Percentiles rank a stretch among this genome's conserved stretches.
These are phyloP conservation scores for Atractosteus spatula DNA, from an alignment of 2,113 vertebrate species.

Conservation along the genomic window DNA sequence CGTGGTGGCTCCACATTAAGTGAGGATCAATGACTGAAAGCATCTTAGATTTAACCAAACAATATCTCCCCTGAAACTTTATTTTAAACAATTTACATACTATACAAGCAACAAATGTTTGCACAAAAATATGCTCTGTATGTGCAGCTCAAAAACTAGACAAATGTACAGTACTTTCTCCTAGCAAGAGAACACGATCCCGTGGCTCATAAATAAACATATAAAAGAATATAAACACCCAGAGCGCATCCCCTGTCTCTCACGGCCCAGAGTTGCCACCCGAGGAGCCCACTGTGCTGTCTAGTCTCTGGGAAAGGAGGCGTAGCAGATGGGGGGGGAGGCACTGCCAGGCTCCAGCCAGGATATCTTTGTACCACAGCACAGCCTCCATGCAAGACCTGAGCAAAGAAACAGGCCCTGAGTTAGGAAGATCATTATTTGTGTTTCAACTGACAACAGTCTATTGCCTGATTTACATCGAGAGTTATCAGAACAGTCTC, in stretches of 20 bases:
- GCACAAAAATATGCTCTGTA: conserved; percentile 73
- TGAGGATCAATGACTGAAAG: no score
- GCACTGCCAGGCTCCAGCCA: conserved; percentile 82
- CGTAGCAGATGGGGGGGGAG: conserved; percentile 89
- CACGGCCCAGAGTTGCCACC: background rate
- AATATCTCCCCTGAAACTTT: no score
- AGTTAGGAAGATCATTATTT: no score
- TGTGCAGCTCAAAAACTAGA: conserved; percentile 50
- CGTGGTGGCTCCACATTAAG: no score
- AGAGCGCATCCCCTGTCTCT: background rate
- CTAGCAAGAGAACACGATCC: background rate
- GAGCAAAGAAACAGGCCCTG: background rate
- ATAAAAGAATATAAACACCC: background rate
- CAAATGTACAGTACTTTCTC: background rate
- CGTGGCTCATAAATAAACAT: background rate
- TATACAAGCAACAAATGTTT: conserved; percentile 41
- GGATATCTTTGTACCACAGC: conserved; percentile 77
- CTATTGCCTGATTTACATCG: no score
- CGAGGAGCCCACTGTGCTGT: conserved; percentile 82
- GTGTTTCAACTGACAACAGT: no score
- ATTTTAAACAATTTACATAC: conserved; percentile 18
- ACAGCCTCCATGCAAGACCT: conserved; percentile 86
- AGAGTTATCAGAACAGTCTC: no score
- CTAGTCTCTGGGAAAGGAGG: conserved; percentile 78
- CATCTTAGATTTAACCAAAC: no score